Percentiles rank a stretch among this genome's conserved stretches.
phyloP scores from a whole-genome alignment of 2,888 invertebrate species.

The Noctua janthe region DNA sequence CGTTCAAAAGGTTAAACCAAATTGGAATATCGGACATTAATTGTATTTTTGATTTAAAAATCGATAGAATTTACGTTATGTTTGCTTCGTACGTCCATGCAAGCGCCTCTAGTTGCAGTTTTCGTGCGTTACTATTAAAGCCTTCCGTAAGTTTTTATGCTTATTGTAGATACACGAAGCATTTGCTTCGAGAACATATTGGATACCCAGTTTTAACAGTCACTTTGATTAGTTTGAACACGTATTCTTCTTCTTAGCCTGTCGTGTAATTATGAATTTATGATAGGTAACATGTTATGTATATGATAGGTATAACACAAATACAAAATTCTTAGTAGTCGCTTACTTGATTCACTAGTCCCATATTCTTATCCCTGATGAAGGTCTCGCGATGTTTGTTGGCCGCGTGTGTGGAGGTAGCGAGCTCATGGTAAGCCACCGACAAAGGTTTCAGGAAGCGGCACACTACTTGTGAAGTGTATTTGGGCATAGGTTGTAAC shows the following conservation, averaged over 20 bases:
- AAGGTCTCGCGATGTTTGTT: slow-evolving; percentile 96
- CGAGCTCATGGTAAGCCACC: slow-evolving; percentile 96
- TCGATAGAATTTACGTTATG: not conserved
- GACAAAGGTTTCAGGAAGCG: slow-evolving; percentile 96
- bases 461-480: slow-evolving; percentile 96
- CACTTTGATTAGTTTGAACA: not conserved
- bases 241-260: not conserved
- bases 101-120: not conserved
- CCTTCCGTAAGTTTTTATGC: not conserved
- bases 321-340: not conserved
- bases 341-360: slow-evolving; percentile 93
- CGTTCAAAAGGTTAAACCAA: not conserved
- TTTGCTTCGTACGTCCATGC: not conserved
- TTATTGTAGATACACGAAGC: not conserved
- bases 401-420: slow-evolving; percentile 94
- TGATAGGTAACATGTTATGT: too few relatives aligned
- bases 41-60: not conserved
- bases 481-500: slow-evolving; percentile 95
- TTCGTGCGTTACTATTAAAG: not conserved
- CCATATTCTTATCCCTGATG: slow-evolving; percentile 94
- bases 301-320: not conserved
- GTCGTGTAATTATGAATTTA: not conserved
- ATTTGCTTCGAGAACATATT: not conserved
- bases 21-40: not conserved
- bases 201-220: not conserved